Percentiles rank a stretch among this genome's conserved stretches.
Evolutionary conservation across 2,888 invertebrate species (phyloP).

Genomic region (Eupithecia inturbata): DNA sequence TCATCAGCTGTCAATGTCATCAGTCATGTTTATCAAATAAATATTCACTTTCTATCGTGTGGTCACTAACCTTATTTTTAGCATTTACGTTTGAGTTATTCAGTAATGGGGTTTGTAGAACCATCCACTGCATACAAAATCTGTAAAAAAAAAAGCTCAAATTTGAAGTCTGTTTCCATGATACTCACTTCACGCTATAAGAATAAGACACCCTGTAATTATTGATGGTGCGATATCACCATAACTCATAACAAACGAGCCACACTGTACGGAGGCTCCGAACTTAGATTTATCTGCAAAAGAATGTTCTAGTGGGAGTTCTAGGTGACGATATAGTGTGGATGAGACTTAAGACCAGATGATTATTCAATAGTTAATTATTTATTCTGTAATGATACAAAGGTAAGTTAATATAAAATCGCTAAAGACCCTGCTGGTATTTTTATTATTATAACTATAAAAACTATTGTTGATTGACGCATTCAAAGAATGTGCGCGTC

Average conservation of each 20-base stretch:
- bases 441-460: no score
- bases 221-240: slow-evolving; percentile 20
- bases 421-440: no score
- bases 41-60: not conserved
- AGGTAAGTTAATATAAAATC: not conserved
- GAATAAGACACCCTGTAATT: slow-evolving; percentile 14
- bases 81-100: not conserved
- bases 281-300: slow-evolving; percentile 53
- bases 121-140: not conserved
- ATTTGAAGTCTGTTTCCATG: not conserved
- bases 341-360: not conserved
- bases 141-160: no score
- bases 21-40: not conserved
- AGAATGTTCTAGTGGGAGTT: slow-evolving; percentile 18
- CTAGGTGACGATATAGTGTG: not conserved
- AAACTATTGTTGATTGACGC: no score
- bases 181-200: not conserved
- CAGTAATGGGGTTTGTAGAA: not conserved
- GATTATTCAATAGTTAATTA: not conserved
- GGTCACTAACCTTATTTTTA: not conserved
- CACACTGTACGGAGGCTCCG: slow-evolving; percentile 37
- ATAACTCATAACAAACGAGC: slow-evolving; percentile 34
- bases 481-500: no score
- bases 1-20: not conserved
- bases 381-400: not conserved